Conservation (phyloP, 30 jellyfish, hydroid and myxozoan species). For the Nemopilema nomurai region DNA sequence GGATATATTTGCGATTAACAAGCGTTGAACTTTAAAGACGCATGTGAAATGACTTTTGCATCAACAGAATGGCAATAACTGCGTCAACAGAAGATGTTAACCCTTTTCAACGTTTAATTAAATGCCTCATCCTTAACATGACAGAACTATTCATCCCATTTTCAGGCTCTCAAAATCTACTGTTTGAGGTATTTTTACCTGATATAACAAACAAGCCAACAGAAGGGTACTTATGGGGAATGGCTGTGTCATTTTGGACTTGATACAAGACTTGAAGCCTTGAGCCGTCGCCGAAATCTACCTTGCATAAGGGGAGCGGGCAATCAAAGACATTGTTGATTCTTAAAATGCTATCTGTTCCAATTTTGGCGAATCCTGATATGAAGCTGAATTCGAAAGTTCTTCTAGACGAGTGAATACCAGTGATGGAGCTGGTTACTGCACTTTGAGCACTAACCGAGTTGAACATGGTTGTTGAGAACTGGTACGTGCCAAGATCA, state of each 20-base stretch:
- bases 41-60: too few relatives aligned
- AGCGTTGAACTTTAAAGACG: too few relatives aligned
- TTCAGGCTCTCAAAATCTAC: background rate
- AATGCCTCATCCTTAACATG: too few relatives aligned
- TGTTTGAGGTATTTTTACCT: background rate
- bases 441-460: background rate
- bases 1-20: too few relatives aligned
- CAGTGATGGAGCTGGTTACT: background rate
- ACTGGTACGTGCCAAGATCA: background rate
- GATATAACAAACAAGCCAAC: background rate
- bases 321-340: slow-evolving; percentile 17
- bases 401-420: background rate
- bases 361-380: background rate
- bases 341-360: background rate
- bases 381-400: background rate
- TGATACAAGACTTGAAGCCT: background rate
- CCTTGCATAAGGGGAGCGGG: background rate
- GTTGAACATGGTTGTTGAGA: background rate
- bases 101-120: too few relatives aligned
- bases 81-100: too few relatives aligned
- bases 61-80: too few relatives aligned
- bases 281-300: slow-evolving; percentile 20
- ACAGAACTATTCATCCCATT: too few relatives aligned
- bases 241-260: background rate
- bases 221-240: background rate